phyloP scores from a whole-genome alignment of 2,888 invertebrate genomes.

The Acrocyrtus sp. region DNA sequence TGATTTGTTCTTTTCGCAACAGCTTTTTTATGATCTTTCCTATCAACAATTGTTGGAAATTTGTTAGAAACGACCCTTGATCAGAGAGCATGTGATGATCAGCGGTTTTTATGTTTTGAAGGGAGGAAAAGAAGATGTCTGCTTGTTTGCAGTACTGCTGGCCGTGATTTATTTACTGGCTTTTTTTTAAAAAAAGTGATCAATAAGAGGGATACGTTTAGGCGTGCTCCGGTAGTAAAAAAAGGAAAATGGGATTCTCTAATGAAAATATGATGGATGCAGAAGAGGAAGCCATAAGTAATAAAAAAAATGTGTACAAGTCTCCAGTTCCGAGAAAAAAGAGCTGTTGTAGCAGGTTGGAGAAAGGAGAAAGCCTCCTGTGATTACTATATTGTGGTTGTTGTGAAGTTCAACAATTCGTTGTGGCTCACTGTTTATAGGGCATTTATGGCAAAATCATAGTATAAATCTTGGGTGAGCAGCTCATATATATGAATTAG shows the following conservation, averaged over 20 bases:
- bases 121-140: conserved; percentile 9
- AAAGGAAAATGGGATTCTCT: neutral
- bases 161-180: conserved; percentile 34
- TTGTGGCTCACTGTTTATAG: too few relatives aligned
- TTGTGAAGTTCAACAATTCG: too few relatives aligned
- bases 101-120: neutral
- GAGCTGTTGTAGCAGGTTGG: too few relatives aligned
- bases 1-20: conserved; percentile 25
- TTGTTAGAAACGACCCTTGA: too few relatives aligned
- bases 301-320: too few relatives aligned
- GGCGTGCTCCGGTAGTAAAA: neutral
- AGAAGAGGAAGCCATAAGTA: neutral
- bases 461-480: too few relatives aligned
- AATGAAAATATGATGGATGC: neutral
- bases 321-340: too few relatives aligned
- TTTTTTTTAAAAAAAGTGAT: conserved; percentile 1
- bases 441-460: too few relatives aligned
- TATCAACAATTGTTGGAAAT: conserved; percentile 1
- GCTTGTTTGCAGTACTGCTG: conserved; percentile 3
- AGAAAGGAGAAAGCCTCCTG: too few relatives aligned
- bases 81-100: conserved; percentile 12
- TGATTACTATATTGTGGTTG: too few relatives aligned
- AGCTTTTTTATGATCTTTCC: conserved; percentile 1
- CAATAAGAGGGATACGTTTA: neutral
- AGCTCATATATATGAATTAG: too few relatives aligned